These are phyloP conservation scores for Caenorhabditis afra DNA, from an alignment of 2,888 invertebrate species.

Conservation along the genomic window DNA sequence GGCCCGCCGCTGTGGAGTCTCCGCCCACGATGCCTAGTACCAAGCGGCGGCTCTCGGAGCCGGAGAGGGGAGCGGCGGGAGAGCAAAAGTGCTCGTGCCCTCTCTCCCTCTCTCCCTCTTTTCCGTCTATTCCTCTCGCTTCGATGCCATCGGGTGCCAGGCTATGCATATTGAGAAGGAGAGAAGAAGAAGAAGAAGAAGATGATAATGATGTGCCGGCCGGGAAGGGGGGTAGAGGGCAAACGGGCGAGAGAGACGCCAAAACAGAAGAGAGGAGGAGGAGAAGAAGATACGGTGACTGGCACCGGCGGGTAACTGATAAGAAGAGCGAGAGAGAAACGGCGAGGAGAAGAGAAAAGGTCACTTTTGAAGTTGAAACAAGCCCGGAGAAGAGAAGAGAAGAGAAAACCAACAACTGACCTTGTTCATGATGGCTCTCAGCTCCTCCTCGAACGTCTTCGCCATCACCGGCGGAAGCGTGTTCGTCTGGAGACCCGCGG, in stretches of 20 bases:
- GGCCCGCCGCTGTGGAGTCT: too few relatives aligned
- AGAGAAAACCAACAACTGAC: slow-evolving; percentile 38
- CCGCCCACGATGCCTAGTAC: background rate
- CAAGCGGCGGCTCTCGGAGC: background rate
- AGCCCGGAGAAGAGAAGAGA: slow-evolving; percentile 13
- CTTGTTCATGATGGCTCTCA: slow-evolving; percentile 68
- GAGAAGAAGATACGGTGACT: slow-evolving; percentile 39
- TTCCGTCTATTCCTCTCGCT: slow-evolving; percentile 31
- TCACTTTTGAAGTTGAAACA: too few relatives aligned
- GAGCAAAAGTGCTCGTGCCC: slow-evolving; percentile 7
- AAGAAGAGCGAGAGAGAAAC: slow-evolving; percentile 18
- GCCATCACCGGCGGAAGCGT: slow-evolving; percentile 67
- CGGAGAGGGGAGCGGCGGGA: too few relatives aligned
- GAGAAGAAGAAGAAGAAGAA: background rate
- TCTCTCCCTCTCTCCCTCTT: slow-evolving; percentile 2
- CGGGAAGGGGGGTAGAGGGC: too few relatives aligned
- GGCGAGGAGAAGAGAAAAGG: background rate
- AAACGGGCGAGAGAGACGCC: too few relatives aligned
- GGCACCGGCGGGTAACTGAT: slow-evolving; percentile 28
- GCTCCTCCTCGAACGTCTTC: slow-evolving; percentile 71
- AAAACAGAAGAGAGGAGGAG: slow-evolving; percentile 21
- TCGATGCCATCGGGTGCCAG: slow-evolving; percentile 14
- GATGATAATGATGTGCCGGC: background rate
- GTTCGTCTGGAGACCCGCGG: slow-evolving; percentile 38
- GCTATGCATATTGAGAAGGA: background rate